Conservation (phyloP, 2,888 invertebrate genomes). For the Tinea trinotella region DNA sequence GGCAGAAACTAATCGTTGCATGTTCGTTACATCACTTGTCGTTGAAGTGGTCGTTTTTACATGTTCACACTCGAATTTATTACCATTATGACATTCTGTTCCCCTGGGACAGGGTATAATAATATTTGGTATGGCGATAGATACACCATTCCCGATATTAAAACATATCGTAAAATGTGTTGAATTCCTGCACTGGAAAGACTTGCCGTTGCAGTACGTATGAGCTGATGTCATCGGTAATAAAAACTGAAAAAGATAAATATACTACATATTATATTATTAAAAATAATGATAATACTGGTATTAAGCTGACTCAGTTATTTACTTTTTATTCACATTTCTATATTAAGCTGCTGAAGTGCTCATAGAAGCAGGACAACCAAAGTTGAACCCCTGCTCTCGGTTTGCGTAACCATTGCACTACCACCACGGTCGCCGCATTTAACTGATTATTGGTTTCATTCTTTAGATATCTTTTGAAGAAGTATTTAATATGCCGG, state of each 20-base stretch:
- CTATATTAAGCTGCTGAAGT: no score
- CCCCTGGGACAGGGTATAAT: slow-evolving; percentile 48
- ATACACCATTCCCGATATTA: slow-evolving; percentile 52
- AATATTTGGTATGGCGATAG: slow-evolving; percentile 50
- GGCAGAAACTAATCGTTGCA: background rate
- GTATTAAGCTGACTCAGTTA: no score
- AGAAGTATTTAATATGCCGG: no score
- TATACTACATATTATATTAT: no score
- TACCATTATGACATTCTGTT: slow-evolving; percentile 42
- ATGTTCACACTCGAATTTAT: slow-evolving; percentile 56
- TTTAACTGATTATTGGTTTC: no score
- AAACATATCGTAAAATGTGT: slow-evolving; percentile 67
- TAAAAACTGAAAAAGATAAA: slow-evolving; percentile 36
- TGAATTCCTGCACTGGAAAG: slow-evolving; percentile 58
- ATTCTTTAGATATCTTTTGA: no score
- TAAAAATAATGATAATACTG: no score
- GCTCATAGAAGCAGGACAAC: no score
- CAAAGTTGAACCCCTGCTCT: no score
- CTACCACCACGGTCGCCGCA: no score
- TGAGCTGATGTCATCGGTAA: slow-evolving; percentile 35
- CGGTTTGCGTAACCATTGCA: no score
- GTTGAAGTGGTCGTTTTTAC: slow-evolving; percentile 28
- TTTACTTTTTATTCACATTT: no score
- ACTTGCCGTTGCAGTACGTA: slow-evolving; percentile 56
- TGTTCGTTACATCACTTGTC: slow-evolving; percentile 20